Evolutionary conservation across 2,888 invertebrate genomes (phyloP), one percentile per base, ranked within the genome.

Genomic region (Coecobrya sp.): DNA sequence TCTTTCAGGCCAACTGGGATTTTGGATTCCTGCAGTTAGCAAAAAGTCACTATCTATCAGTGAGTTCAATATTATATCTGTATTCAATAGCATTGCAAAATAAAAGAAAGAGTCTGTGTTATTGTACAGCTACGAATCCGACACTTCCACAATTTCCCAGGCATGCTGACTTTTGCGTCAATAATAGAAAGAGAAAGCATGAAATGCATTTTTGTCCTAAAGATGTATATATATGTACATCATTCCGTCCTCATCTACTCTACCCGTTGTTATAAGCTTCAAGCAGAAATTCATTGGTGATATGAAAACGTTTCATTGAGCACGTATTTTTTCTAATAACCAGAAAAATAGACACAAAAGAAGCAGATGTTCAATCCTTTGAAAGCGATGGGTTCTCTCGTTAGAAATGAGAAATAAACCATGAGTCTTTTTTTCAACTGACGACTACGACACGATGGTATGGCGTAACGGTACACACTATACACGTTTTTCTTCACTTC

Each of bases 341-440:
- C 81, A 89, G 89, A 84, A 45, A 88, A 70, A 89, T 55, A 55
- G 65, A 45, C 81, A 89, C 52, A 89, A 84, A 88, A 89, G 88
- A 42, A 68, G 22, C 76, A 87, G 88, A 86, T 65, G 81, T 88
- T 76, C 65, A 88, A 79, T 88, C 65, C 62, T 79, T 88, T 86
- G 65, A 79, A 88, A 65, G 45, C 22, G 45, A 87, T 86, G 59
- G 65, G 22, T 88, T 81, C 42, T 62, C 76, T 45, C 62, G 16
- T 49, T 73, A 19, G 13, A 68, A 68, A 85, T 84, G 62, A 59
- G 59, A 45, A 65, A 68, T 42, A 49, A 70, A 82, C n/a, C 11
- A 22, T 65, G n/a, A 45, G 65, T 3, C 55, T 45, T 16, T 76
- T 27, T 76, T 81, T 82, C 59, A 73, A n/a, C 59, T n/a, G n/a